Base-by-base conservation (phyloP, 2,888 invertebrate species). In the Xylocampa areola region DNA sequence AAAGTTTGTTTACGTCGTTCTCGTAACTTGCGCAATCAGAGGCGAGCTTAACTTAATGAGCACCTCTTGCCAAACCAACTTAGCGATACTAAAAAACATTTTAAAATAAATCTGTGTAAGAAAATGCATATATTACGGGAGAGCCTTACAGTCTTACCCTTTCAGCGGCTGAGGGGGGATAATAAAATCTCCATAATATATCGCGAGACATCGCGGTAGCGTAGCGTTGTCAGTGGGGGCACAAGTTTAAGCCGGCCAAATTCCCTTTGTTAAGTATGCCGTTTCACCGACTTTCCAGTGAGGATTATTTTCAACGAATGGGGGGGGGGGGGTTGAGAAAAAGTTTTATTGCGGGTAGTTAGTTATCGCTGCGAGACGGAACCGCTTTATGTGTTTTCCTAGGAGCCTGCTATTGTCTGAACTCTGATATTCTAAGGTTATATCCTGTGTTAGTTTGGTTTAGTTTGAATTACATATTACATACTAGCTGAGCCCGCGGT, bases 181-280 rank as follows among this genome's bases (percentile, higher is more conserved):
- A 54, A 67, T 63, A 60, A 71, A 51, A 54, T 72, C 54, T 55
- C 51, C 59, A 53, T 57, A 63, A 62, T 66, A 75, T 59, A 66
- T 73, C 52, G 66, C 70, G 41, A 53, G 52, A 39, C 57, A 72
- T 51, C 68, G 55, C 13, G 37, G 40, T 52, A 48, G 68, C 55
- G 30, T 35, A 47, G 61, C 60, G 32, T 27, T 63, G 65, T 68
- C 61, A 63, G 48, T 66, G 66, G 51, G 35, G 49, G 52, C 49
- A 54, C 21, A 59, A 64, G 55, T 66, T 59, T 62, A 74, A 71
- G 68, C 51, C 59, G 52, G 39, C 61, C 63, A 58, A 73, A 75
- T 76, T 76, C 62, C 51, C 47, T 71, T 73, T 71, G 77, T 68
- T 73, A 73, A 68, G 76, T 70, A 70, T 68, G 70, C 60, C 55